These are phyloP conservation scores for Vimba vimba DNA, from an alignment of 2,113 vertebrate species.

Conservation along the genomic window DNA sequence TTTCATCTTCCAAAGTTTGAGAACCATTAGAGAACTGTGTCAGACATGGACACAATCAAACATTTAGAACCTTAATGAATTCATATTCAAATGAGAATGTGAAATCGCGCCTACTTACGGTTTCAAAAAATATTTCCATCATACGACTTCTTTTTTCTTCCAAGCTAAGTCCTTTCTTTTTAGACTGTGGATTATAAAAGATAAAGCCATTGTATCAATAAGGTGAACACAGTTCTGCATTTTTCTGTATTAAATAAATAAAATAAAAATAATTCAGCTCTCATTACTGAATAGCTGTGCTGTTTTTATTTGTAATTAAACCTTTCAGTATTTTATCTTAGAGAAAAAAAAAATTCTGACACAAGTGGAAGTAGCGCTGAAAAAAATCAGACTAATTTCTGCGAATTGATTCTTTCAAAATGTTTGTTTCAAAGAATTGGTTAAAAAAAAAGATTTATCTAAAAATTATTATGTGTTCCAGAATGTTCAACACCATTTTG, in stretches of 20 bases:
- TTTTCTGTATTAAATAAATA: neutral
- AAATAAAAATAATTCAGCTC: neutral
- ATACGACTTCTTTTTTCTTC: constrained; percentile 96
- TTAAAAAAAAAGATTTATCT: neutral
- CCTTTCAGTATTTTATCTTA: neutral
- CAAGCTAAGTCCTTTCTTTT: constrained; percentile 93
- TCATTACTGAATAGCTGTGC: neutral
- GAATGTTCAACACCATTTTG: too few relatives aligned
- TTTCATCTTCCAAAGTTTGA: neutral
- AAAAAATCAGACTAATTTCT: neutral
- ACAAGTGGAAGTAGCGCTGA: neutral
- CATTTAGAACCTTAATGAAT: neutral
- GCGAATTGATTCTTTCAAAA: neutral
- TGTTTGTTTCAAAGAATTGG: neutral
- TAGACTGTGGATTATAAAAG: constrained; percentile 80
- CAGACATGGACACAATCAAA: neutral
- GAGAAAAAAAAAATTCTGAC: neutral
- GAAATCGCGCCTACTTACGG: constrained; percentile 81
- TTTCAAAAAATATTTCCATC: constrained; percentile 99
- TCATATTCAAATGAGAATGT: neutral
- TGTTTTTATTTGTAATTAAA: neutral
- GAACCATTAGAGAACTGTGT: neutral
- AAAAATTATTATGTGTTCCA: too few relatives aligned
- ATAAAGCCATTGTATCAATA: neutral
- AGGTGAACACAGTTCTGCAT: neutral